Percentiles rank a stretch among this genome's conserved stretches.
phyloP scores from a whole-genome alignment of 2,797 vertebrate genomes.

The Paguma larvata region DNA sequence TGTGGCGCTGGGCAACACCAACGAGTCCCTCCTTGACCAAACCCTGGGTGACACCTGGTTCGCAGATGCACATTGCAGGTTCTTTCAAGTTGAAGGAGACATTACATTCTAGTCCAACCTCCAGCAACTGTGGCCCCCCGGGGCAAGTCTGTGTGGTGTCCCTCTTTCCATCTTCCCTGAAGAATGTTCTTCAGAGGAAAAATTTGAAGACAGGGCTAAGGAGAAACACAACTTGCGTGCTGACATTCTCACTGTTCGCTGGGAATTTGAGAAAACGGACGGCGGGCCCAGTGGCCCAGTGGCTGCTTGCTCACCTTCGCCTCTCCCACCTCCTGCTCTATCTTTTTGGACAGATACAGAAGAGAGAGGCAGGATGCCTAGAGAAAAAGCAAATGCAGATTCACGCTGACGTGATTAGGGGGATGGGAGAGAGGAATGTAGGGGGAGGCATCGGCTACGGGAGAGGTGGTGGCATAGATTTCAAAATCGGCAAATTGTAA shows the following conservation, averaged over 20 bases:
- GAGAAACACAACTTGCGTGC: background rate
- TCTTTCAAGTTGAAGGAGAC: background rate
- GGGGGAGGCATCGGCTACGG: too few relatives aligned
- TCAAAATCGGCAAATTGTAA: background rate
- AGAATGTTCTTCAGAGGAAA: background rate
- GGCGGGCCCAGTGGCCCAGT: too few relatives aligned
- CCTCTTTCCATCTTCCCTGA: background rate
- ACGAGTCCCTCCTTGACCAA: background rate
- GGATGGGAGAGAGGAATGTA: background rate
- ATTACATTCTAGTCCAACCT: background rate
- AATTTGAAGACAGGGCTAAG: background rate
- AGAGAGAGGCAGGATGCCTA: background rate
- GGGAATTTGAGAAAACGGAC: background rate
- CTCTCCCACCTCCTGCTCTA: background rate
- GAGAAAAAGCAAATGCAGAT: background rate
- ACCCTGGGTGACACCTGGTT: background rate
- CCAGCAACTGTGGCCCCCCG: too few relatives aligned
- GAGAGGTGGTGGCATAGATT: background rate
- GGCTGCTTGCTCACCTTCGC: too few relatives aligned
- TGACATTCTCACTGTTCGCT: background rate
- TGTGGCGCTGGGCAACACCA: background rate
- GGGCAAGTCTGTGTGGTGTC: background rate
- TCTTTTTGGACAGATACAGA: background rate
- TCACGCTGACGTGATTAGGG: background rate
- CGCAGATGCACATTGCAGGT: background rate